These are phyloP conservation scores for Aphodius granarius DNA, from an alignment of 2,888 invertebrate genomes.

Conservation along the genomic window DNA sequence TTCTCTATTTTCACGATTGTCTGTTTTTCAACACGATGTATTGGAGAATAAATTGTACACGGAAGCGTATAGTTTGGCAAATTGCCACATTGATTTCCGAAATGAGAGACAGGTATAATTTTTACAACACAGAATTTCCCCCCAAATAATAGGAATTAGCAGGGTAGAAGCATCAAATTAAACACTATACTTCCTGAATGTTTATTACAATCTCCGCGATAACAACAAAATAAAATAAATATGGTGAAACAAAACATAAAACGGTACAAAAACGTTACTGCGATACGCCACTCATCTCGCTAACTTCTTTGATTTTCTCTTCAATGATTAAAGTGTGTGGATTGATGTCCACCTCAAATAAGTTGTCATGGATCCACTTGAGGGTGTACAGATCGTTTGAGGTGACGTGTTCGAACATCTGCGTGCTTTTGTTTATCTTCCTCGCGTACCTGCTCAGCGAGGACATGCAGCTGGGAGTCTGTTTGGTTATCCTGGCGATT, in stretches of 20 bases:
- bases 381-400: slow-evolving; percentile 42
- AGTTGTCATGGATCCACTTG: slow-evolving; percentile 44
- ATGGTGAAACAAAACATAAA: background rate
- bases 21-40: background rate
- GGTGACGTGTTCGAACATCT: slow-evolving; percentile 44
- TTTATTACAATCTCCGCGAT: background rate
- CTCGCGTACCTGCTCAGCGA: slow-evolving; percentile 16
- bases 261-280: background rate
- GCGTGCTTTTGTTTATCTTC: slow-evolving; percentile 33
- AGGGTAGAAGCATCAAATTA: too few species aligned
- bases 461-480: slow-evolving; percentile 15
- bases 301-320: slow-evolving; percentile 39
- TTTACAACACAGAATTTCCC: too few species aligned
- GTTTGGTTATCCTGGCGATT: slow-evolving; percentile 22
- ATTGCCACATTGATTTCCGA: background rate
- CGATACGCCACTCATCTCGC: slow-evolving; percentile 34
- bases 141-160: too few species aligned
- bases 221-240: background rate
- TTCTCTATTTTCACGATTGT: slow-evolving; percentile 19
- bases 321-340: slow-evolving; percentile 41
- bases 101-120: too few species aligned
- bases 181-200: background rate
- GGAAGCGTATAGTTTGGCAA: background rate
- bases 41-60: background rate
- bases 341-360: slow-evolving; percentile 41